Base-by-base conservation (phyloP, 2,797 vertebrate species). In the Perdix hodgsoniae region DNA sequence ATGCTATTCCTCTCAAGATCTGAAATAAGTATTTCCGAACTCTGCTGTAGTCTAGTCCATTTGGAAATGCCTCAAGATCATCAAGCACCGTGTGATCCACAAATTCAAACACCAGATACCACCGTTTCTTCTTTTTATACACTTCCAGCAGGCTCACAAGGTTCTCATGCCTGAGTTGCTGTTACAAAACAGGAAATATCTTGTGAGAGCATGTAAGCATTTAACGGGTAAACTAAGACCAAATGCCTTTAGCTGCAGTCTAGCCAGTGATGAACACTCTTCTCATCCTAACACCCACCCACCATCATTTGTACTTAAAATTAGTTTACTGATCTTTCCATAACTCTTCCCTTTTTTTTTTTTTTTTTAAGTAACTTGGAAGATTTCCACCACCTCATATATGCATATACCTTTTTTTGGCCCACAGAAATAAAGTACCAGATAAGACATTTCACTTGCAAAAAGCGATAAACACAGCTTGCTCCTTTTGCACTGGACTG, bases 41-140 rank as follows among this genome's bases (percentile, higher is more conserved):
- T 74, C 96, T 97, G 79, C 91, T 93, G 23, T 96, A 97, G 74
- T 98, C 98, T 73, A 99, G 94, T 9, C 98, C 98, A 0, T 83
- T 96, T 1, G 98, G 98, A 90, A 97, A 98, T 4, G 98, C 98
- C 81, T 99, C 98, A 29, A 99, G 97, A 79, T 99, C 98, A 5
- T 99, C 97, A n/a, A 99, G 98, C 54, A 99, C 96, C 0, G 98
- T 99, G 73, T 98, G 98, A 88, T 99, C 98, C 90, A 99, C 98
- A 90, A 99, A 99, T 93, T 99, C 99, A 93, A 99, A 99, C 57
- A 99, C 98, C 83, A 99, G 97, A n/a, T 98, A 99, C 98, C 98
- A 99, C 31, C 98, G 96, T 37, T 98, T 98, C 40, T 98, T 98
- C 59, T 98, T 98, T 93, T 98, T 98, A 97, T 97, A 99, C 49